These are phyloP conservation scores for Nothocercus nigrocapillus DNA, from an alignment of 2,113 vertebrate species.

Conservation along the genomic window DNA sequence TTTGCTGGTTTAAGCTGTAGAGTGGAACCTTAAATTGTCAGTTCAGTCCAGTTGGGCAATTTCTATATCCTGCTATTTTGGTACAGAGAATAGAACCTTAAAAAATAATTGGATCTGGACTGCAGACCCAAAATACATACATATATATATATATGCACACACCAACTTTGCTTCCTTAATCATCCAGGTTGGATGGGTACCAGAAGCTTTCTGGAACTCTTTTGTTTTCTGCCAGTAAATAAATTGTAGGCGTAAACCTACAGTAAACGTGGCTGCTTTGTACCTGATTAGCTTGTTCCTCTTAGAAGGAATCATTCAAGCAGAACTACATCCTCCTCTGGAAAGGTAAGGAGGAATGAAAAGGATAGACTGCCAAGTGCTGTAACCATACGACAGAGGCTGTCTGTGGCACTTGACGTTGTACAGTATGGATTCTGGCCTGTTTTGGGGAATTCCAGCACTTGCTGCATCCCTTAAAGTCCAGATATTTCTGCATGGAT, in stretches of 20 bases:
- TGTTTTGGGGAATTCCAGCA: neutral
- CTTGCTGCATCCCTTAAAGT: neutral
- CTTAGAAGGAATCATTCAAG: neutral
- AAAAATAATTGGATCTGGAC: neutral
- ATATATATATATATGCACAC: neutral
- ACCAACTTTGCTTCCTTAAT: conserved; percentile 12
- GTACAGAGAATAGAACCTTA: neutral
- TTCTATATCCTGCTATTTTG: neutral
- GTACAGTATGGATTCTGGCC: neutral
- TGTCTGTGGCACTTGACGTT: neutral
- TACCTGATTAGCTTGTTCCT: neutral
- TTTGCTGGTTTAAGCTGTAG: neutral
- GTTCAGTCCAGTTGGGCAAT: neutral
- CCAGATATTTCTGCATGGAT: conserved; percentile 28
- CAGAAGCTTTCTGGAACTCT: conserved; percentile 10
- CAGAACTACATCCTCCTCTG: neutral
- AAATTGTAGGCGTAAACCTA: neutral
- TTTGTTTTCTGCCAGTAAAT: conserved; percentile 24
- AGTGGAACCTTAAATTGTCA: neutral
- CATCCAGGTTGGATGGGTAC: neutral
- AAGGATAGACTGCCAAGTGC: neutral
- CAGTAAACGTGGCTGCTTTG: neutral
- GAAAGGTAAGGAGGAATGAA: neutral
- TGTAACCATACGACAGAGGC: neutral
- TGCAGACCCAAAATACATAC: neutral